Evolutionary conservation across 2,113 vertebrate genomes (phyloP), one percentile per base, ranked within the genome.

Genomic region (Empidonax traillii): DNA sequence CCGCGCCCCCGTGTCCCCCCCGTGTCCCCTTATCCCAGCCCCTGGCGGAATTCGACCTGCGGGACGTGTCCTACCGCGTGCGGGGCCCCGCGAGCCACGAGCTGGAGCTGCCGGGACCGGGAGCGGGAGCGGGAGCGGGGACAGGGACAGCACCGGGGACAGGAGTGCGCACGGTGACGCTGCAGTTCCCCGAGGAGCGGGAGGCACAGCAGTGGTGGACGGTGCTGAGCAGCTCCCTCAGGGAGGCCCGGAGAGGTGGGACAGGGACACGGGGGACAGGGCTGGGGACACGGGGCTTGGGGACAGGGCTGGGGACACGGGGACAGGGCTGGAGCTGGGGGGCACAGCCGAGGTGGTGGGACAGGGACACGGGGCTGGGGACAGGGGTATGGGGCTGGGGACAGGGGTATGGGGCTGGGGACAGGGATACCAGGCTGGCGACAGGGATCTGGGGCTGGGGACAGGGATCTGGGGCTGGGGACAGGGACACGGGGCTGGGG

Each of bases 151-250:
- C n/a, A 25, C 3, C 35, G 35, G 58, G n/a, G n/a, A n/a, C n/a
- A n/a, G n/a, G n/a, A n/a, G n/a, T n/a, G n/a, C n/a, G 35, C 23
- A 37, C 58, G 35, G 58, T 61, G 58, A 24, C 35, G 7, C 58
- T 61, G 58, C 9, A 35, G 58, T 61, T 61, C 58, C 59, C 59
- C 59, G 59, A 61, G 59, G 98, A 99, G 95, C 97, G 97, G 15
- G 99, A 99, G 81, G 99, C 98, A 0, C 98, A 99, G 96, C 98
- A 98, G 88, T 99, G 98, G 98, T 98, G 98, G 91, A 98, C 98
- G 0, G 98, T 98, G 65, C 95, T 99, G 65, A 98, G 98, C 97
- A 99, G 98, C 25, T 99, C 98, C 3, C 97, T 99, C 23, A 92
- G 98, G 39, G 98, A 99, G 91, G 97, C 98, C 5, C 98, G 98